Evolutionary conservation across 1,140 invertebrate species (phyloP).

Genomic region (Caenorhabditis briggsae): DNA sequence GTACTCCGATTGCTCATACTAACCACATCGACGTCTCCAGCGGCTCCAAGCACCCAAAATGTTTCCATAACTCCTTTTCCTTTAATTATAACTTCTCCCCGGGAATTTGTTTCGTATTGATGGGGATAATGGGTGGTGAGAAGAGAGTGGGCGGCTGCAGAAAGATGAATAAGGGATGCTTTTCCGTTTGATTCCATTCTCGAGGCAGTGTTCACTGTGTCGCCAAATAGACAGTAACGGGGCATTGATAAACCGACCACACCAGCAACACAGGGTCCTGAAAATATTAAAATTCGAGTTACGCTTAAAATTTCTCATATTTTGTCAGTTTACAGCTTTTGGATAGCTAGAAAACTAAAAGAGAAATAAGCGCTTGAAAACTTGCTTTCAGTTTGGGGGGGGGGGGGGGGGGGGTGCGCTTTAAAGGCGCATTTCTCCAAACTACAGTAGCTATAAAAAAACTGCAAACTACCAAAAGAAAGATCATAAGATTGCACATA

Average conservation of each 20-base stretch:
- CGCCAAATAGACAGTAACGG: conserved; percentile 83
- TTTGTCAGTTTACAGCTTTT: neutral
- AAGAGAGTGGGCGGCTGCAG: conserved; percentile 68
- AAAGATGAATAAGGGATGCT: conserved; percentile 73
- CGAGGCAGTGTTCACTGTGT: conserved; percentile 93
- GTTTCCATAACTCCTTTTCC: conserved; percentile 72
- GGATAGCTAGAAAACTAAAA: too few relatives aligned
- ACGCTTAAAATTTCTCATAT: neutral
- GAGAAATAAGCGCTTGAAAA: too few relatives aligned
- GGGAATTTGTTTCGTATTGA: conserved; percentile 73
- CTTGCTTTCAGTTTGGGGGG: too few relatives aligned
- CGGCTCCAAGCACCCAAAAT: conserved; percentile 65
- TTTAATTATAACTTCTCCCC: conserved; percentile 76
- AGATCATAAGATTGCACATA: too few relatives aligned
- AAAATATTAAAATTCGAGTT: neutral
- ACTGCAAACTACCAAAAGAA: too few relatives aligned
- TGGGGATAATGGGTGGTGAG: conserved; percentile 67
- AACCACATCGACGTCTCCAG: neutral
- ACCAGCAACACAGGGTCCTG: conserved; percentile 79
- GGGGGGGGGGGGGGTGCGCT: too few relatives aligned
- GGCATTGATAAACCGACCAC: conserved; percentile 80
- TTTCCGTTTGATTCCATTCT: conserved; percentile 93
- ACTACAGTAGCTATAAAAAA: too few relatives aligned
- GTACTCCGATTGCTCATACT: neutral
- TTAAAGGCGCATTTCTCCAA: too few relatives aligned